Evolutionary conservation across 2,113 vertebrate genomes (phyloP).

Genomic region (Burhinus bistriatus): DNA sequence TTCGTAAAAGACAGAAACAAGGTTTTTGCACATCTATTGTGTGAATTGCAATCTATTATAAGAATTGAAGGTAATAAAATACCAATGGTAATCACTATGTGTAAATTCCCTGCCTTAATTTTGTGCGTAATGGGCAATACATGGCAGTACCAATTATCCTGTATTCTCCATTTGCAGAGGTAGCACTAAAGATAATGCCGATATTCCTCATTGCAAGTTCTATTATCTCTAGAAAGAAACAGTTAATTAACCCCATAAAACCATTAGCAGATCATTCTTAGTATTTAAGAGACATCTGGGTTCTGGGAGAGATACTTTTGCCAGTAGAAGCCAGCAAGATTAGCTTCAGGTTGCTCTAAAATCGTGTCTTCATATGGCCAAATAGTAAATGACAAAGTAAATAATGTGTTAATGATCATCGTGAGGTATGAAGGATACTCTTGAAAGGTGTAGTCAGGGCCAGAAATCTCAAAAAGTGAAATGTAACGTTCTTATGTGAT

Average conservation of each 20-base stretch:
- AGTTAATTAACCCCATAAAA: constrained; percentile 66
- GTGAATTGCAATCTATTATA: background rate
- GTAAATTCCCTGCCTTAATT: constrained; percentile 44
- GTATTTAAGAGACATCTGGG: constrained; percentile 28
- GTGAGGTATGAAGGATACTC: too few species aligned
- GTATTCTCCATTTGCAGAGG: constrained; percentile 44
- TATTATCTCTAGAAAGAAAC: constrained; percentile 63
- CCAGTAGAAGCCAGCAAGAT: background rate
- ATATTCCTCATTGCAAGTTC: constrained; percentile 31
- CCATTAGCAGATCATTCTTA: constrained; percentile 45
- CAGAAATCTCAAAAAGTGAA: background rate
- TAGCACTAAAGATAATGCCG: constrained; percentile 38
- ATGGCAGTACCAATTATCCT: constrained; percentile 34
- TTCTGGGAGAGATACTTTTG: background rate
- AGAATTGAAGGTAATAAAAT: constrained; percentile 2
- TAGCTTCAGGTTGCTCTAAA: background rate
- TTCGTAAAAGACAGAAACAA: background rate
- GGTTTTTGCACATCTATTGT: background rate
- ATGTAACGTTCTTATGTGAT: background rate
- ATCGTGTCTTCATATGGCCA: background rate
- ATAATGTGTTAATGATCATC: background rate
- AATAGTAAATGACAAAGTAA: background rate
- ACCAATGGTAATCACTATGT: background rate
- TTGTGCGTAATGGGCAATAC: constrained; percentile 17
- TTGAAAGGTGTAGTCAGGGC: background rate